A percentile compares a stretch with the other conserved stretches of the same genome.
These are phyloP conservation scores for Pelecanus crispus DNA, from an alignment of 2,113 vertebrate genomes.

Conservation along the genomic window DNA sequence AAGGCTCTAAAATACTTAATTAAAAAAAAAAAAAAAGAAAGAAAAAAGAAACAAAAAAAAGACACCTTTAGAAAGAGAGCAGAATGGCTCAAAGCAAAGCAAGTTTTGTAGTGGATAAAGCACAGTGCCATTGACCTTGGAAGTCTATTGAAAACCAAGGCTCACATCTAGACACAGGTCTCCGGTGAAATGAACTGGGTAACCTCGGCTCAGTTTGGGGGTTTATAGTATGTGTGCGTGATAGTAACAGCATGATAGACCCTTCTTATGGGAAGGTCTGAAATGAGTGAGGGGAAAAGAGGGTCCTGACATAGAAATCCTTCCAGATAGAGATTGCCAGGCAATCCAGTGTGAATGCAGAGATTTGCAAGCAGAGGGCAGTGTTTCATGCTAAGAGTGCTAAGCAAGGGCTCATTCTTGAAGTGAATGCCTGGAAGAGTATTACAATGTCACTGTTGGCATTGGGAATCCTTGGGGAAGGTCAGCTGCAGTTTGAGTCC, in stretches of 20 bases:
- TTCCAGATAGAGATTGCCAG: background rate
- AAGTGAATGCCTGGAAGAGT: background rate
- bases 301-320: background rate
- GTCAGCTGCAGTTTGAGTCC: constrained; percentile 48
- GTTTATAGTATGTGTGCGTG: background rate
- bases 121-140: background rate
- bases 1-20: background rate
- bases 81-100: constrained; percentile 13
- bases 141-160: background rate
- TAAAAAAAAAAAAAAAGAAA: background rate
- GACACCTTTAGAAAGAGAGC: background rate
- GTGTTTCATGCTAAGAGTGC: constrained; percentile 1
- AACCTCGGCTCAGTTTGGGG: constrained; percentile 32
- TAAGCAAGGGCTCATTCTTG: background rate
- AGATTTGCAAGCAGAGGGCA: background rate
- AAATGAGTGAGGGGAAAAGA: background rate
- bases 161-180: background rate
- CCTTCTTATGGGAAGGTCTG: background rate
- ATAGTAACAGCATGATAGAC: background rate
- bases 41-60: background rate
- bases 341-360: background rate
- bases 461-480: background rate
- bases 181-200: constrained; percentile 14
- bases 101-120: background rate
- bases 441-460: background rate